Base-by-base conservation (phyloP, 2,888 invertebrate species). In the Himalopsyche tibetana region DNA sequence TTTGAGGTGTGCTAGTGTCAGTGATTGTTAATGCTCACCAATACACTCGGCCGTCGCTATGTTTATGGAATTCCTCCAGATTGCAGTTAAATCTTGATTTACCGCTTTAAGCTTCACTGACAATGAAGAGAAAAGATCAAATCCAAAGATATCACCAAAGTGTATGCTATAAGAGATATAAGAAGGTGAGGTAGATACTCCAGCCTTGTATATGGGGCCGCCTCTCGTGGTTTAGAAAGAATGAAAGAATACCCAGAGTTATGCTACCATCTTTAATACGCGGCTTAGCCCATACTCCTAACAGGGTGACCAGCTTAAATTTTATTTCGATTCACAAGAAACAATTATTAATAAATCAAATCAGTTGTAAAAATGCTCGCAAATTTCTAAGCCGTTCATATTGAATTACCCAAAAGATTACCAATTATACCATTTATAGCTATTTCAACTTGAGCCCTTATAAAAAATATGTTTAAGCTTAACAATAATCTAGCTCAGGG, bases 31-130 rank as follows among this genome's bases (percentile, higher is more conserved):
- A 63, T 15, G 63, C 19, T 63, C 8, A 63, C 63, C 63, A 63
- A 80, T 12, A 81, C 45, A 81, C 81, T 12, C 51, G 15, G 38
- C 19, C 55, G 51, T 51, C 4, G 51, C 51, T 15, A 84, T 82
- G 85, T 85, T 83, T 87, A 84, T 87, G 87, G 87, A 84, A 87
- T 85, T 85, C 85, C 83, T 85, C 88, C 88, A 87, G 86, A 87
- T 86, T 85, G 87, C 85, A 87, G 88, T 87, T 87, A 86, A 88
- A 88, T 88, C 88, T 88, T 88, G 88, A 88, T 88, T 88, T 87
- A 88, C 86, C 81, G 88, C 88, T 87, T 83, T 88, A 88, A 88
- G 88, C 88, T 83, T 42, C 87, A 85, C 88, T 88, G 88, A 88
- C 88, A 88, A 88, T 88, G 88, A 88, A 87, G 86, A 87, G 88